These are phyloP conservation scores for Heliothis subflexa DNA, from an alignment of 1,140 invertebrate species.

Conservation along the genomic window DNA sequence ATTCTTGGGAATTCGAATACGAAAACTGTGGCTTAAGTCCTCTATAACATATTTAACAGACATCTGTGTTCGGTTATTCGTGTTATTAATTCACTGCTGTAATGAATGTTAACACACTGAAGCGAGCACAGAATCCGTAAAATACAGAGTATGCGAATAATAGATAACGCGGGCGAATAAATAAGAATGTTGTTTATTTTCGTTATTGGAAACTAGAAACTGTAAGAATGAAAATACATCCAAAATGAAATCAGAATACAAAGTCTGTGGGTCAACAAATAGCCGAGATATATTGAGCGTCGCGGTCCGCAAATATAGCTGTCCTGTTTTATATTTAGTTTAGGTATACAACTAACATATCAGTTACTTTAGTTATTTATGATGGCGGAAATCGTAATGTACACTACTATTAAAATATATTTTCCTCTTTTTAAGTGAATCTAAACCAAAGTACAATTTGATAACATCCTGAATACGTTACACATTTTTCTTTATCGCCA, in stretches of 20 bases:
- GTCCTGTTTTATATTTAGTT: constrained; percentile 25
- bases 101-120: constrained; percentile 22
- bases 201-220: neutral
- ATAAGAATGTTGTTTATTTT: constrained; percentile 9
- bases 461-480: neutral
- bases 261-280: constrained; percentile 1
- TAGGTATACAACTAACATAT: neutral
- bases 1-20: constrained; percentile 31
- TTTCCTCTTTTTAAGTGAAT: too few relatives aligned
- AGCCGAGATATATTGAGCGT: neutral
- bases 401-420: neutral
- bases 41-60: neutral
- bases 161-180: constrained; percentile 2
- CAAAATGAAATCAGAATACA: constrained; percentile 13
- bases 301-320: constrained; percentile 14
- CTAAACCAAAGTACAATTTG: neutral
- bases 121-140: neutral
- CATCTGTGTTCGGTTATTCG: constrained; percentile 7
- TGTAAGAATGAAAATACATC: constrained; percentile 13
- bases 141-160: neutral
- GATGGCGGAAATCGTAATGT: neutral
- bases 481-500: too few relatives aligned
- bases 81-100: constrained; percentile 3
- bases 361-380: constrained; percentile 18
- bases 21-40: constrained; percentile 10